Conservation (phyloP, 1,140 invertebrate genomes). For the Zaprionus camerounensis region DNA sequence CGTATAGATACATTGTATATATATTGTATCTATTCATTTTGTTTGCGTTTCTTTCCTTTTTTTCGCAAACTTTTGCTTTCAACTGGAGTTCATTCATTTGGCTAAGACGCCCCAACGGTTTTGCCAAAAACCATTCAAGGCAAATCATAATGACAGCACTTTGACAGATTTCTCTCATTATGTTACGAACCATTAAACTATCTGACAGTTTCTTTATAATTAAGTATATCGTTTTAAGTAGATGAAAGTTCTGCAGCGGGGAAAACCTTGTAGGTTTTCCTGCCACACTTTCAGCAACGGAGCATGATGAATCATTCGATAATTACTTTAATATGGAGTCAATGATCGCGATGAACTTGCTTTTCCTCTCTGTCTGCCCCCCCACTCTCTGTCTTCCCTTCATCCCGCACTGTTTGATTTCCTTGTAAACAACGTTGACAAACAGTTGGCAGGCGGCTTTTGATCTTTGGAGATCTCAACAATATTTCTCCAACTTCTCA, state of each 20-base stretch:
- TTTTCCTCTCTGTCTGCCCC: background rate
- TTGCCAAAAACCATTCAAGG: constrained; percentile 19
- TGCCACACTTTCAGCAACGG: constrained; percentile 6
- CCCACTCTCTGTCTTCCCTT: background rate
- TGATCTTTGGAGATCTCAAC: constrained; percentile 51
- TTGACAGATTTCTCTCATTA: constrained; percentile 22
- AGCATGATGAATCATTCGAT: constrained; percentile 15
- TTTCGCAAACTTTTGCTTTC: constrained; percentile 26
- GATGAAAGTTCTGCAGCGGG: background rate
- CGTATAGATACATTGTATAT: background rate
- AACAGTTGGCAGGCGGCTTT: constrained; percentile 50
- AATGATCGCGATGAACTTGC: constrained; percentile 33
- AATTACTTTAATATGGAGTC: constrained; percentile 59
- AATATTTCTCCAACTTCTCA: constrained; percentile 14
- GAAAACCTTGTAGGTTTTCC: constrained; percentile 19
- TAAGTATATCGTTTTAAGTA: background rate
- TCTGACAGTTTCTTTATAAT: background rate
- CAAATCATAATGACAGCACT: constrained; percentile 16
- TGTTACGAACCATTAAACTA: background rate
- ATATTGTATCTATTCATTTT: constrained; percentile 8
- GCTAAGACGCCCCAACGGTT: constrained; percentile 30
- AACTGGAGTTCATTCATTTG: constrained; percentile 9
- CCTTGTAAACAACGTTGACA: constrained; percentile 76
- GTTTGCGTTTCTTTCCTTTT: constrained; percentile 2
- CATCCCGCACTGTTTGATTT: constrained; percentile 60